Conservation (phyloP, 1,140 invertebrate genomes). For the Zophobas atratus region DNA sequence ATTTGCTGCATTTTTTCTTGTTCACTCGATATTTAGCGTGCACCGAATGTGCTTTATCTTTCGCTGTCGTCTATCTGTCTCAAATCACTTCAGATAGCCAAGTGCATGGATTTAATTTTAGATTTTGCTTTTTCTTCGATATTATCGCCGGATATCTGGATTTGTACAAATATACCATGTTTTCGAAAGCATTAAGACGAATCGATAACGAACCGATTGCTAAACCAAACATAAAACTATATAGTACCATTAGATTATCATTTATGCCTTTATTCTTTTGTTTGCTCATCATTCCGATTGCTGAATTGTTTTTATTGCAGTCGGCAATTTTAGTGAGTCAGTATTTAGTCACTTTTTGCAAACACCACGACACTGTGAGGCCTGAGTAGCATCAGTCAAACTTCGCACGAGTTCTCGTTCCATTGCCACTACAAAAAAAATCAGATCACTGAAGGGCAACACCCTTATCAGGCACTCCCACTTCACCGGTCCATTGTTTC, state of each 20-base stretch:
- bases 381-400: slow-evolving; percentile 21
- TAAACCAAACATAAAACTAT: too few relatives aligned
- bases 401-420: slow-evolving; percentile 42
- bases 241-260: too few relatives aligned
- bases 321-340: too few relatives aligned
- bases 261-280: too few relatives aligned
- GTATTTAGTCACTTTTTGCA: slow-evolving; percentile 3
- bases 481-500: slow-evolving; percentile 24
- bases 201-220: too few relatives aligned
- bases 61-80: too few relatives aligned
- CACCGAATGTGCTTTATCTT: background rate
- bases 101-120: too few relatives aligned
- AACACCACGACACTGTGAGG: slow-evolving; percentile 25
- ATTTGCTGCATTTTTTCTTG: background rate
- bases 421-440: slow-evolving; percentile 21
- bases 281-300: background rate
- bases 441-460: slow-evolving; percentile 28
- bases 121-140: too few relatives aligned
- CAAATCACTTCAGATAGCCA: too few relatives aligned
- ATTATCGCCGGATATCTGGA: too few relatives aligned
- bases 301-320: background rate
- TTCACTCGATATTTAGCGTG: background rate
- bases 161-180: too few relatives aligned
- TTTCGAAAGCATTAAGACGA: too few relatives aligned
- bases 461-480: slow-evolving; percentile 23